Conservation (phyloP, 2,797 vertebrate species). For the Distichodus sexfasciatus region DNA sequence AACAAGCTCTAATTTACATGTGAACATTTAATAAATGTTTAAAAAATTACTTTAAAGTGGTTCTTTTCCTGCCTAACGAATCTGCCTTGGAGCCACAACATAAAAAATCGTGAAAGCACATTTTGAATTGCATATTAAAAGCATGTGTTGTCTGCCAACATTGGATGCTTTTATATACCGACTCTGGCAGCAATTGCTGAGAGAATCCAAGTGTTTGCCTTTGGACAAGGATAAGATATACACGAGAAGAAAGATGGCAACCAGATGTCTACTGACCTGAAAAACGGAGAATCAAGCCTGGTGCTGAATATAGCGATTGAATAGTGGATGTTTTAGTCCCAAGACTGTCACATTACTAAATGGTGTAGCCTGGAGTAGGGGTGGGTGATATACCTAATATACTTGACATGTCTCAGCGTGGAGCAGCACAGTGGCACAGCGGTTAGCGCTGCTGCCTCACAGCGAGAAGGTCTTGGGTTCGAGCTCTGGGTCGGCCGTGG, state of each 20-base stretch:
- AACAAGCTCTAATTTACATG: too few species aligned
- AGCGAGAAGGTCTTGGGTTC: too few species aligned
- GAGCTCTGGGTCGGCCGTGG: too few species aligned
- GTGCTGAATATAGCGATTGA: not conserved
- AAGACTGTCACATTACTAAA: too few species aligned
- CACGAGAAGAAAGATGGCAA: not conserved
- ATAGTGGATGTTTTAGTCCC: not conserved
- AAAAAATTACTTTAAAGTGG: too few species aligned
- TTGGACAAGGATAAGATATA: too few species aligned
- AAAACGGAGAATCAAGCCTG: not conserved
- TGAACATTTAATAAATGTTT: too few species aligned
- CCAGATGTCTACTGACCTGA: not conserved
- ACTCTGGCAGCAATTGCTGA: not conserved
- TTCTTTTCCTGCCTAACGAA: not conserved
- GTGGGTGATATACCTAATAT: too few species aligned
- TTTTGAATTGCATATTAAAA: not conserved
- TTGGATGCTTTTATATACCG: conserved; percentile 4
- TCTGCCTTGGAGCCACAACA: not conserved
- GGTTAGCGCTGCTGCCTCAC: too few species aligned
- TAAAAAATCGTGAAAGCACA: not conserved
- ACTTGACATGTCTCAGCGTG: too few species aligned
- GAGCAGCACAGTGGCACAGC: too few species aligned
- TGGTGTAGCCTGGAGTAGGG: too few species aligned
- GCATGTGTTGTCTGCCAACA: not conserved
- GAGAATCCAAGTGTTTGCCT: not conserved